Base-by-base conservation (phyloP, 2,888 invertebrate species). In the Cephus pulcher region DNA sequence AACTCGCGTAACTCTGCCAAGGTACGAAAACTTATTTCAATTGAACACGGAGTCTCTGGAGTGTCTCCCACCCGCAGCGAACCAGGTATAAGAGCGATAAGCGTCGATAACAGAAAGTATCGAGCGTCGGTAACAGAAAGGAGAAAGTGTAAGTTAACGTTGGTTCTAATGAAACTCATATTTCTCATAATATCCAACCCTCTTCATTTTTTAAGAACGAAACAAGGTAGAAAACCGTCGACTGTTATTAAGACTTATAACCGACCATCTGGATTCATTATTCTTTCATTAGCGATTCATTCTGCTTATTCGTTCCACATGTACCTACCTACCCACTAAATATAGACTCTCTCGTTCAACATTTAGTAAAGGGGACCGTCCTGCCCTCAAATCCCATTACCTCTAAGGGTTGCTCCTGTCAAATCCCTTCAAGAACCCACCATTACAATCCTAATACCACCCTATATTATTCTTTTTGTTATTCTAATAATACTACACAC, bases 211-310 rank as follows among this genome's bases (percentile, higher is more conserved):
- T 71, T 37, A 68, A 15, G 30, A 70, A 30, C 6, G 30, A 34
- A 32, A 40, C 74, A 12, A 68, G 32, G 75, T 23, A 15, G 3
- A 23, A 33, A 33, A 11, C 33, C 23, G n/a, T 69, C 11, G 23
- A 71, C 15, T 34, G 34, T 79, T 79, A 76, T 76, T 70, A 79
- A 79, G 79, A 79, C 68, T 79, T 79, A 79, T 74, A n/a, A 15
- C 37, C 37, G 69, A 74, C 79, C 79, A 79, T 79, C 76, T 79
- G 79, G 79, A 79, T 76, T 74, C 79, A 76, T 79, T 79, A 76
- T 79, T 79, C 69, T 70, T 76, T 74, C 76, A 76, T 79, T 79
- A 76, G 77, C 76, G 40, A 74, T 40, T 74, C 56, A 40, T 35
- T 76, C 74, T 23, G 33, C 34, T 74, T 33, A 71, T 30, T 76